These are phyloP conservation scores for Amphiprion ocellaris DNA, from an alignment of 2,113 vertebrate species.

Conservation along the genomic window DNA sequence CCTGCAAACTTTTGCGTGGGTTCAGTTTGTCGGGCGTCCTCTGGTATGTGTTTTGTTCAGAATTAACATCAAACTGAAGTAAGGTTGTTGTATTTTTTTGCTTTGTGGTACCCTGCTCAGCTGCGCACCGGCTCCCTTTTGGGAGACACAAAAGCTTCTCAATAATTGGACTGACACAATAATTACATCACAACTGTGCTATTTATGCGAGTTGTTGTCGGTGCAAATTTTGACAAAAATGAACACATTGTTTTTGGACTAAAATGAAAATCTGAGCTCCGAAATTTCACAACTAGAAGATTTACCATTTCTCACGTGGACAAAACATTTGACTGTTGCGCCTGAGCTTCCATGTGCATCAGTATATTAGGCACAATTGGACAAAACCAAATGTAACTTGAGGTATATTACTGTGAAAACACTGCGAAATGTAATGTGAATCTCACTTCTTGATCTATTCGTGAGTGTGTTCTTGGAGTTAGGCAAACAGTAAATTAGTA, in stretches of 20 bases:
- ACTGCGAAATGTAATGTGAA: too few species aligned
- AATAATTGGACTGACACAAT: constrained; percentile 45
- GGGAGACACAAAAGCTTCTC: constrained; percentile 24
- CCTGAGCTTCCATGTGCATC: too few species aligned
- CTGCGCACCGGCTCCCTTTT: constrained; percentile 10
- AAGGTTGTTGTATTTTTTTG: constrained; percentile 31
- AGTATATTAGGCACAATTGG: too few species aligned
- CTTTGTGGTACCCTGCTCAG: constrained; percentile 23
- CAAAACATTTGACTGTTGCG: too few species aligned
- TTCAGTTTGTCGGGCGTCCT: constrained; percentile 29
- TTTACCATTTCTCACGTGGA: background rate
- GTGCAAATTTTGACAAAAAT: background rate
- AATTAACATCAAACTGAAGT: constrained; percentile 50
- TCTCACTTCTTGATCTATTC: too few species aligned
- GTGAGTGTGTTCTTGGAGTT: too few species aligned
- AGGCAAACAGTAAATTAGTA: too few species aligned
- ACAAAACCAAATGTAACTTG: too few species aligned
- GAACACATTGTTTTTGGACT: constrained; percentile 15
- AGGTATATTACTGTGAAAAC: too few species aligned
- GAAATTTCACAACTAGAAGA: background rate
- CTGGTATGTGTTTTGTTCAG: constrained; percentile 9
- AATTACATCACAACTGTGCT: constrained; percentile 36
- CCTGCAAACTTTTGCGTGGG: constrained; percentile 42
- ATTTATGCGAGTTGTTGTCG: background rate
- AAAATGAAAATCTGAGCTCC: constrained; percentile 9